phyloP scores from a whole-genome alignment of 2,113 vertebrate genomes.

The Hypocryptadius cinnamomeus region DNA sequence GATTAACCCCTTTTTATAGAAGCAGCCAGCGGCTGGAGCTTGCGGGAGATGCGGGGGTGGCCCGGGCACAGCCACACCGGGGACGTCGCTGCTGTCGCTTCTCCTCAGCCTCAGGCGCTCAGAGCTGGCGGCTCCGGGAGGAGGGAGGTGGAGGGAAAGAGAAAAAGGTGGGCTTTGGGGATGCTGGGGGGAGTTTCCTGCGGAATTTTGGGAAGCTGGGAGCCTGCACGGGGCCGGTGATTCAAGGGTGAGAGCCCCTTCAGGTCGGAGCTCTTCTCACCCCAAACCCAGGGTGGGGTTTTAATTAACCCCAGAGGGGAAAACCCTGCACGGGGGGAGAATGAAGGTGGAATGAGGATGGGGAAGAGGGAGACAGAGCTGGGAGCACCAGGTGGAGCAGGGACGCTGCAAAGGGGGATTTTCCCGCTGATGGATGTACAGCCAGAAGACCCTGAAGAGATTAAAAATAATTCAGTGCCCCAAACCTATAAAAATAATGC shows the following conservation, averaged over 20 bases:
- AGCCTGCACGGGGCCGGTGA: rapidly evolving
- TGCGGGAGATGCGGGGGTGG: background rate
- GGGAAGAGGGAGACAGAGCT: background rate
- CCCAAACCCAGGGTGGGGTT: background rate
- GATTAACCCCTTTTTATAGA: background rate
- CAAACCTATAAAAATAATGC: background rate
- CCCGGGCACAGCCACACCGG: background rate
- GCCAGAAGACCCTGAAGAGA: background rate
- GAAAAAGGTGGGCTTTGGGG: rapidly evolving
- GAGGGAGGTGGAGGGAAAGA: background rate
- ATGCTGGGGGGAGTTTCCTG: background rate
- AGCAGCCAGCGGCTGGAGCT: background rate
- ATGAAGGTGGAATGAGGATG: background rate
- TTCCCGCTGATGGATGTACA: rapidly evolving
- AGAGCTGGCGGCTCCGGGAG: rapidly evolving
- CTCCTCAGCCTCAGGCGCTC: background rate
- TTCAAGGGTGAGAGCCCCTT: background rate
- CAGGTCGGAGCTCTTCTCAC: background rate
- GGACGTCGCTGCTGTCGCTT: rapidly evolving
- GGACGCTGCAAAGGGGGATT: background rate
- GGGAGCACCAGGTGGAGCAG: background rate
- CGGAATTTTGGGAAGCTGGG: background rate
- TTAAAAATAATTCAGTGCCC: background rate
- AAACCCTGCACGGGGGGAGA: background rate
- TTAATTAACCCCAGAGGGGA: background rate